Evolutionary conservation across 35 echinoderm and acorn worm species (phyloP).

Genomic region (Heliocidaris erythrogramma): DNA sequence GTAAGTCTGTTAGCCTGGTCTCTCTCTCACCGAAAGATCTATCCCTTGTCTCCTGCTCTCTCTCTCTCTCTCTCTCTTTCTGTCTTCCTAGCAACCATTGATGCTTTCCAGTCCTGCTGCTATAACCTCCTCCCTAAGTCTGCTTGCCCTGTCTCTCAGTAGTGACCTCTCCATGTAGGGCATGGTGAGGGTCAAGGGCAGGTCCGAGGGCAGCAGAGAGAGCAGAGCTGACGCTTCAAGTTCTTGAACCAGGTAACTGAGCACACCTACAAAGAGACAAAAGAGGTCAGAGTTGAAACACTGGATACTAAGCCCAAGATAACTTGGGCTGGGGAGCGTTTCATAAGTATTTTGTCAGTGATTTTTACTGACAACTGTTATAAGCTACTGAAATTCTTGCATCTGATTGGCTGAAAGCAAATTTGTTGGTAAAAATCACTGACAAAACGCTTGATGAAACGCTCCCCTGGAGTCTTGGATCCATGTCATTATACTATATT

Average conservation of each 20-base stretch:
- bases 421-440: no score
- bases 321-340: no score
- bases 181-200: conserved; percentile 30
- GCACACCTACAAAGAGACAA: conserved; percentile 18
- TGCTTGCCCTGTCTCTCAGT: conserved; percentile 19
- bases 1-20: not conserved
- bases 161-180: conserved; percentile 39
- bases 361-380: no score
- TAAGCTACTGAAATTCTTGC: no score
- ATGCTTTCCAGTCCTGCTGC: conserved; percentile 21
- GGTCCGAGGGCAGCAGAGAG: not conserved
- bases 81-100: not conserved
- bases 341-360: no score
- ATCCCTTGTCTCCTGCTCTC: not conserved
- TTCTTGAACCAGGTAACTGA: conserved; percentile 39
- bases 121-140: conserved; percentile 1
- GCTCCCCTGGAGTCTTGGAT: no score
- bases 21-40: not conserved
- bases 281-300: no score
- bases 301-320: no score
- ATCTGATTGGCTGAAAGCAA: no score
- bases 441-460: no score
- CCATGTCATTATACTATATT: no score
- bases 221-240: not conserved
- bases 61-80: not conserved